Evolutionary conservation across 1,140 invertebrate genomes (phyloP).

Genomic region (Drosophila ohnishii): DNA sequence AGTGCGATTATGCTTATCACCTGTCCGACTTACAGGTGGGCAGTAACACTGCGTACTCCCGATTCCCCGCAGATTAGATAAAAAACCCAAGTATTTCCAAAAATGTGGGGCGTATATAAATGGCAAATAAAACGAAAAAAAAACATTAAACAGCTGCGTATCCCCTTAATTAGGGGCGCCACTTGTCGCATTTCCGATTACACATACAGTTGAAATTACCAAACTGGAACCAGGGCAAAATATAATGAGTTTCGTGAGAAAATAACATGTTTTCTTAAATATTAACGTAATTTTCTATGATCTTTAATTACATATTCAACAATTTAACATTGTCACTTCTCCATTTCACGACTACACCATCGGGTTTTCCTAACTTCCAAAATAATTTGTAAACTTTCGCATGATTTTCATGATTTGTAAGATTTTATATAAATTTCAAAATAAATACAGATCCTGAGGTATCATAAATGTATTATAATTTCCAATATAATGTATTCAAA

Average conservation of each 20-base stretch:
- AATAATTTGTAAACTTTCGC: not conserved
- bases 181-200: constrained; percentile 51
- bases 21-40: constrained; percentile 46
- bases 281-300: not conserved
- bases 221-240: not conserved
- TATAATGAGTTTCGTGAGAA: not conserved
- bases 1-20: constrained; percentile 45
- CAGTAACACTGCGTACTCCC: constrained; percentile 6
- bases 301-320: not conserved
- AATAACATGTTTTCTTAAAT: not conserved
- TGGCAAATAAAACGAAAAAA: constrained; percentile 11
- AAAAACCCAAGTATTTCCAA: constrained; percentile 16
- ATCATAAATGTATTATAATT: too few species aligned
- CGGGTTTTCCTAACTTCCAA: not conserved
- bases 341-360: not conserved
- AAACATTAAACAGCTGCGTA: constrained; percentile 43
- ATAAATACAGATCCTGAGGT: too few species aligned
- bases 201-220: constrained; percentile 19
- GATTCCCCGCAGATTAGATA: constrained; percentile 42
- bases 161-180: constrained; percentile 43
- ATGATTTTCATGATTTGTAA: too few species aligned
- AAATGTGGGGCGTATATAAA: constrained; percentile 46
- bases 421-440: too few species aligned
- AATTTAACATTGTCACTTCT: not conserved
- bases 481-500: not conserved